phyloP scores from a whole-genome alignment of 2,113 vertebrate genomes.

The Fregetta grallaria region DNA sequence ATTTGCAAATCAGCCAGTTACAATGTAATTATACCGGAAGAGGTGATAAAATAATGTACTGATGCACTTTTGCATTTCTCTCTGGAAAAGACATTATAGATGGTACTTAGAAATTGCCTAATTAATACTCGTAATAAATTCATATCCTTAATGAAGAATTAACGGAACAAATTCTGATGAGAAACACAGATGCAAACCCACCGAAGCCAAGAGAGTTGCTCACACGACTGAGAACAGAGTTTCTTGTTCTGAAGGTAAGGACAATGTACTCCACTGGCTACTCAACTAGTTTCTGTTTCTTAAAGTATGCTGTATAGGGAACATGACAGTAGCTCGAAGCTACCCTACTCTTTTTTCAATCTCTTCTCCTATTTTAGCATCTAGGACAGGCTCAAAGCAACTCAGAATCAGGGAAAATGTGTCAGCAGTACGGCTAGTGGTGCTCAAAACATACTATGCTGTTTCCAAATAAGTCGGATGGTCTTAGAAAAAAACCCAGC shows the following conservation, averaged over 20 bases:
- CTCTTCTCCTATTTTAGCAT: neutral
- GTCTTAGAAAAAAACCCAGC: neutral
- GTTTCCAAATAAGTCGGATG: neutral
- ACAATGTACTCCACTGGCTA: neutral
- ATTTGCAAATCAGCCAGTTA: neutral
- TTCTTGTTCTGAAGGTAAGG: neutral
- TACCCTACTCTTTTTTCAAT: neutral
- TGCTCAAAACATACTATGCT: neutral
- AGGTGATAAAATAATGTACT: neutral
- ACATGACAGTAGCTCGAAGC: neutral
- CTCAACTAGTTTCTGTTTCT: neutral
- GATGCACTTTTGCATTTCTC: neutral
- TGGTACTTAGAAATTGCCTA: neutral
- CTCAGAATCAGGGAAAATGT: neutral
- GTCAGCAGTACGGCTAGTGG: neutral
- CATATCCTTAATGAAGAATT: neutral
- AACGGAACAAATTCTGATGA: neutral
- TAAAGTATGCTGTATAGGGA: neutral
- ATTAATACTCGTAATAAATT: neutral
- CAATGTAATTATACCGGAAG: neutral
- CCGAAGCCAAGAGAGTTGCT: neutral
- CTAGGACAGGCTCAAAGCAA: neutral
- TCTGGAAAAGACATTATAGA: neutral
- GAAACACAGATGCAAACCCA: neutral
- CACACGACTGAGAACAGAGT: neutral